phyloP scores from a whole-genome alignment of 2,797 vertebrate species.

The Platyrinchus mystaceus region DNA sequence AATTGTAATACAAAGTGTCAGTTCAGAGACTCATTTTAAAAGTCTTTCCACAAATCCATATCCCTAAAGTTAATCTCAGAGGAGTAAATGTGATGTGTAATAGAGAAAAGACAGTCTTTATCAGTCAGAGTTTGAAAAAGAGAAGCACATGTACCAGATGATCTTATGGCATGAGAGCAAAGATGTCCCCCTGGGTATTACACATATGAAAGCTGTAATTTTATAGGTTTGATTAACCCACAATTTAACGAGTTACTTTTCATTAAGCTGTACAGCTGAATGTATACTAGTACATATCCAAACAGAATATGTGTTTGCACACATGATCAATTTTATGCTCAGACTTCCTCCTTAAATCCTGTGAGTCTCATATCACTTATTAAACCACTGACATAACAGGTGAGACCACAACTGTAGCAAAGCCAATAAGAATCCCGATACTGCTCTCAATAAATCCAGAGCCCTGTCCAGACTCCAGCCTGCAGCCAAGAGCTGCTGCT shows the following conservation, averaged over 20 bases:
- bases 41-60: neutral
- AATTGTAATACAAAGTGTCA: neutral
- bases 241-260: neutral
- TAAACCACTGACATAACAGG: rapidly evolving
- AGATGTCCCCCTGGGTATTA: neutral
- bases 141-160: rapidly evolving
- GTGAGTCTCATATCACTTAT: rapidly evolving
- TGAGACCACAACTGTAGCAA: neutral
- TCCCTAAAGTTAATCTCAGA: neutral
- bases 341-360: neutral
- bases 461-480: neutral
- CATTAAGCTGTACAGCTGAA: neutral
- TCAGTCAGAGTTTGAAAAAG: neutral
- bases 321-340: neutral
- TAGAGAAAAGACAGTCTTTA: neutral
- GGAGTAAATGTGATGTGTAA: neutral
- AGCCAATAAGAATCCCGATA: neutral
- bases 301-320: neutral
- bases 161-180: neutral
- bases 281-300: neutral
- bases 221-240: neutral
- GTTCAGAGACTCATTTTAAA: neutral
- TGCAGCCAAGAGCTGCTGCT: neutral
- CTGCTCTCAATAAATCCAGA: neutral
- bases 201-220: neutral